Base-by-base conservation (phyloP, 2,113 vertebrate species). In the Cranoglanis bouderius region DNA sequence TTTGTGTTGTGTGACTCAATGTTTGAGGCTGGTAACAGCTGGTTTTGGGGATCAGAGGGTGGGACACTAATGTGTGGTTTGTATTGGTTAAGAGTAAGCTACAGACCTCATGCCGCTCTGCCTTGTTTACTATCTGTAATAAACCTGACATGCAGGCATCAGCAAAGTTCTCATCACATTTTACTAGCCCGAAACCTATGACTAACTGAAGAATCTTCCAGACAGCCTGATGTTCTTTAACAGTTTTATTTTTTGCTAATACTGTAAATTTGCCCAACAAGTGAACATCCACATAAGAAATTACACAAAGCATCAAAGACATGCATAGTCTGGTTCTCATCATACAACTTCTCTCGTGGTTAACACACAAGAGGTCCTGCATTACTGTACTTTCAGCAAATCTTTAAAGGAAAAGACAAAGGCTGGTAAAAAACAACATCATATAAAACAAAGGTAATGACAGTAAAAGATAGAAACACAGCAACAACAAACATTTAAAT, bases 201-300 rank as follows among this genome's bases (percentile, higher is more conserved):
- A 49, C 40, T 43, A 70, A 72, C 51, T 83, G 18, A 70, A 87
- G 13, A 89, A 67, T 59, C 67, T 55, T 13, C 75, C 67, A 80
- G 82, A 86, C 85, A 38, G 18, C 35, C 35, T 3, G 29, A 85
- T 89, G 67, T 85, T 35, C 83, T 89, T 89, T 89, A 90, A 84
- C 53, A 63, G 19, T 85, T 94, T 91, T 93, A 89, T 95, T 96
- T 94, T 96, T 96, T 94, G 96, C 96, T 97, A 97, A 97, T 97
- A 97, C 92, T 95, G 96, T 97, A 97, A 97, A 96, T 97, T 96
- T 95, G 95, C 96, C 95, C 95, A 95, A 93, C 89, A 94, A 95
- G 93, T 87, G 89, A 95, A 95, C 88, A 89, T 93, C 92, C 94
- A 93, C 94, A 90, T 95, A 51, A 93, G 95, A 96, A 85, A 95